Evolutionary conservation across 2,888 invertebrate species (phyloP).

Genomic region (Drosophila siamana): DNA sequence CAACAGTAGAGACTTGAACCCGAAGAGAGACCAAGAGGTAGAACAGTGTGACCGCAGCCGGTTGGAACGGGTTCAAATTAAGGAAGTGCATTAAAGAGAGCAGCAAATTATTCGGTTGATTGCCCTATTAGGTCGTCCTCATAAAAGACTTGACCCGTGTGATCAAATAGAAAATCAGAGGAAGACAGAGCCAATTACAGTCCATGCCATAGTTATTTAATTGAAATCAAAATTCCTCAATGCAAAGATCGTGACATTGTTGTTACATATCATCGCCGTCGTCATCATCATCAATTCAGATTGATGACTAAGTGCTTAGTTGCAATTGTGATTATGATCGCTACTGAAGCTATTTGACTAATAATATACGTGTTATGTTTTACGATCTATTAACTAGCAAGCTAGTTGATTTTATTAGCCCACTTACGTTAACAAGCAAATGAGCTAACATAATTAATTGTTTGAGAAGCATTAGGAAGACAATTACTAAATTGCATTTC

Average conservation of each 20-base stretch:
- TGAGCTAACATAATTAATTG: not conserved
- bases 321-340: not conserved
- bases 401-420: not conserved
- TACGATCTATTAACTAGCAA: not conserved
- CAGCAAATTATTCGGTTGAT: slow-evolving; percentile 53
- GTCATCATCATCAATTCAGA: slow-evolving; percentile 22
- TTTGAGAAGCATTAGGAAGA: not conserved
- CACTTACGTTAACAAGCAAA: not conserved
- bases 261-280: slow-evolving; percentile 12
- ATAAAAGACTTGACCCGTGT: slow-evolving; percentile 54
- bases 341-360: not conserved
- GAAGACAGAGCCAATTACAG: slow-evolving; percentile 26
- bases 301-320: slow-evolving; percentile 26
- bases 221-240: slow-evolving; percentile 62
- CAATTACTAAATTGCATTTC: not conserved
- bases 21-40: slow-evolving; percentile 15
- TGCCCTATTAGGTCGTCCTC: slow-evolving; percentile 57
- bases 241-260: slow-evolving; percentile 43
- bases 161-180: not conserved
- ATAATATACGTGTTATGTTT: not conserved
- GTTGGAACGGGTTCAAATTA: slow-evolving; percentile 43
- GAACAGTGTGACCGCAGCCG: slow-evolving; percentile 58
- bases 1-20: slow-evolving; percentile 56
- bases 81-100: slow-evolving; percentile 37
- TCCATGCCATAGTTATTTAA: slow-evolving; percentile 64